Evolutionary conservation across 1,140 invertebrate species (phyloP).

Genomic region (Arctopsyche grandis): DNA sequence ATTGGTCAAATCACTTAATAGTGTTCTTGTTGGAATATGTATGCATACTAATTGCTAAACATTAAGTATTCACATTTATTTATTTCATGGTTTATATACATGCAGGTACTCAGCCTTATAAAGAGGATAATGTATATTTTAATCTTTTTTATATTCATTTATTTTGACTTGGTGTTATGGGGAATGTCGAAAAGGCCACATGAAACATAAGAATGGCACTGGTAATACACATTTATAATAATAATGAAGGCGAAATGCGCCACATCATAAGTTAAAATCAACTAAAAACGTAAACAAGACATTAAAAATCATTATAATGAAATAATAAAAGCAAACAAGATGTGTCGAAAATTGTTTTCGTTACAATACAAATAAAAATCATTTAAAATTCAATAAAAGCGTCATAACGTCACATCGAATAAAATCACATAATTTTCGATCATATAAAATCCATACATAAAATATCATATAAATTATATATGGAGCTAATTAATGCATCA

Average conservation of each 20-base stretch:
- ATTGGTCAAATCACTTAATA: constrained; percentile 11
- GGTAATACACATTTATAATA: too few species aligned
- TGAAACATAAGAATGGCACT: constrained; percentile 49
- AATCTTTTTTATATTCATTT: background rate
- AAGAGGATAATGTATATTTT: constrained; percentile 48
- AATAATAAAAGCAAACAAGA: constrained; percentile 19
- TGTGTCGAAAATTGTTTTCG: constrained; percentile 7
- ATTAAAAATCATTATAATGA: background rate
- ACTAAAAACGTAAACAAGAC: constrained; percentile 6
- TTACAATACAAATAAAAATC: constrained; percentile 17
- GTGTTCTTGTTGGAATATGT: background rate
- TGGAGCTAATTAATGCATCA: too few species aligned
- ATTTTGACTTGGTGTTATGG: constrained; percentile 48
- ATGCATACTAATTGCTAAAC: background rate
- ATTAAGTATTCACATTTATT: constrained; percentile 29
- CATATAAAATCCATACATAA: too few species aligned
- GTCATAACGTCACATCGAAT: background rate
- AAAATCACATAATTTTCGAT: too few species aligned
- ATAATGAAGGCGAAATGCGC: background rate
- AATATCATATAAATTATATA: too few species aligned
- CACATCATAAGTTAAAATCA: background rate
- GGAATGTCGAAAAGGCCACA: constrained; percentile 54
- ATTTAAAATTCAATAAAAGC: constrained; percentile 12
- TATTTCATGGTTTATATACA: constrained; percentile 45
- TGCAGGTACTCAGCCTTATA: constrained; percentile 53